A percentile compares a stretch with the other conserved stretches of the same genome.
These are phyloP conservation scores for Rhodeus uyekii DNA, from an alignment of 2,797 vertebrate genomes.

Conservation along the genomic window DNA sequence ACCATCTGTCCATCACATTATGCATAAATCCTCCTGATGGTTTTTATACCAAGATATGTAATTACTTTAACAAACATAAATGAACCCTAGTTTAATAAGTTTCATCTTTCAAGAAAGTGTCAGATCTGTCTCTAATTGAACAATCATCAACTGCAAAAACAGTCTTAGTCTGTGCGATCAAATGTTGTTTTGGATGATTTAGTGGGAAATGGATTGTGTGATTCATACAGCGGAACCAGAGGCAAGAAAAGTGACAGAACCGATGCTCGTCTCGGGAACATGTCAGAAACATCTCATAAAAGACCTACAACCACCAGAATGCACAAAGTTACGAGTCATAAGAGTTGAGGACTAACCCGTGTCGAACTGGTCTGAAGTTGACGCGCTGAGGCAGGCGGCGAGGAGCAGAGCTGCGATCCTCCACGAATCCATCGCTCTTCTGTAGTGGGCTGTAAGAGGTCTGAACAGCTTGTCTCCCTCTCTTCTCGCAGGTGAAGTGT, in stretches of 20 bases:
- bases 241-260: slow-evolving; percentile 10
- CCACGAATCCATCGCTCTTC: slow-evolving; percentile 70
- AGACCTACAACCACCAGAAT: not conserved
- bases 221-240: not conserved
- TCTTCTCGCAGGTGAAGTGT: slow-evolving; percentile 69
- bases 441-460: slow-evolving; percentile 1
- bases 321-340: not conserved
- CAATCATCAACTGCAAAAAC: not conserved
- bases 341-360: slow-evolving; percentile 70
- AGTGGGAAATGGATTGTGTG: not conserved
- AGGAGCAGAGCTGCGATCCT: slow-evolving; percentile 68
- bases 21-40: not conserved
- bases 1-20: not conserved
- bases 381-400: slow-evolving; percentile 64
- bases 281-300: not conserved
- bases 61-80: not conserved
- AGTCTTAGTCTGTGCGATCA: not conserved
- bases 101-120: not conserved
- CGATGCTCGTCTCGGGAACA: slow-evolving; percentile 1
- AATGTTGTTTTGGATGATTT: not conserved
- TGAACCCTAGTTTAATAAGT: not conserved
- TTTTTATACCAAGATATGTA: not conserved
- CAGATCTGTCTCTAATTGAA: not conserved
- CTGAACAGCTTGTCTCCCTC: slow-evolving; percentile 6
- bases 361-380: slow-evolving; percentile 70